Percentiles rank a stretch among this genome's conserved stretches.
phyloP scores from a whole-genome alignment of 2,888 invertebrate species.

The Acronicta leporina region DNA sequence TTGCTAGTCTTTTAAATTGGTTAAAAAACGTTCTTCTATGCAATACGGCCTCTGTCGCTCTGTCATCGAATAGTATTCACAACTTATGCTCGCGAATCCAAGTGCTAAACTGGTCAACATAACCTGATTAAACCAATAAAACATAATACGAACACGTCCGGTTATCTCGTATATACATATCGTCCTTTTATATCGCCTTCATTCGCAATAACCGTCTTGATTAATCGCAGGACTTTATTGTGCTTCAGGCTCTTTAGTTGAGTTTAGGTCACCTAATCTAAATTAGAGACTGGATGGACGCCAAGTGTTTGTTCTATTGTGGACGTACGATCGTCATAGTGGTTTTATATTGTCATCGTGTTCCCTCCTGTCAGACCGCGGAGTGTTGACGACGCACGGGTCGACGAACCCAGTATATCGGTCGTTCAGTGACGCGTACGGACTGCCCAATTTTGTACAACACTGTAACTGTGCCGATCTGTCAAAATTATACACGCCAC shows the following conservation, averaged over 20 bases:
- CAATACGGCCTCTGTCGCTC: not conserved
- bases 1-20: no score
- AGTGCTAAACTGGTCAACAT: slow-evolving; percentile 20
- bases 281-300: slow-evolving; percentile 82
- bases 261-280: slow-evolving; percentile 77
- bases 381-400: slow-evolving; percentile 66
- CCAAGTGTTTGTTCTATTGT: slow-evolving; percentile 87
- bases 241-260: slow-evolving; percentile 59
- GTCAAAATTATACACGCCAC: slow-evolving; percentile 62
- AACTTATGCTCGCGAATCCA: slow-evolving; percentile 4
- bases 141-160: slow-evolving; percentile 28
- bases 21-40: not conserved
- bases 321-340: slow-evolving; percentile 69
- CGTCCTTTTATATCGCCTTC: slow-evolving; percentile 36
- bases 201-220: slow-evolving; percentile 40
- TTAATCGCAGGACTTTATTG: slow-evolving; percentile 45
- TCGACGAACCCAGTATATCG: slow-evolving; percentile 79
- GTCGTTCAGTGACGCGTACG: slow-evolving; percentile 67
- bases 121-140: slow-evolving; percentile 41
- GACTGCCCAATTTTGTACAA: slow-evolving; percentile 70
- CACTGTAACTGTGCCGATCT: slow-evolving; percentile 63
- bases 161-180: slow-evolving; percentile 39
- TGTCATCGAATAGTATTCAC: slow-evolving; percentile 11
- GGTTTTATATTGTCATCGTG: slow-evolving; percentile 78
- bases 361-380: slow-evolving; percentile 62